These are phyloP conservation scores for Poeciliopsis gracilis DNA, from an alignment of 2,797 vertebrate species.

Conservation along the genomic window DNA sequence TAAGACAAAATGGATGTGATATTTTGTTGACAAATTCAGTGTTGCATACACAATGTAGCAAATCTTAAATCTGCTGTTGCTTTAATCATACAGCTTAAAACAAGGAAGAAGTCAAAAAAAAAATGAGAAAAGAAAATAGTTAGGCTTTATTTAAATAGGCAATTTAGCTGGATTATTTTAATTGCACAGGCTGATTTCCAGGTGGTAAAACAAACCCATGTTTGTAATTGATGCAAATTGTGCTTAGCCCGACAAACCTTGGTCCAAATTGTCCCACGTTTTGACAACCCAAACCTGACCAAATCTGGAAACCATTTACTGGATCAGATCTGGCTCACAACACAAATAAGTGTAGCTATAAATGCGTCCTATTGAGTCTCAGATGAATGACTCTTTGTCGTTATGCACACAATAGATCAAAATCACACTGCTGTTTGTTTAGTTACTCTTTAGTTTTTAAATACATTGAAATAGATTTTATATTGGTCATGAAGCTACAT, in stretches of 20 bases:
- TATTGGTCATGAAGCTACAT: no score
- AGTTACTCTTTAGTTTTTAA: no score
- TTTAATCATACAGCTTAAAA: no score
- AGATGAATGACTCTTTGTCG: not conserved
- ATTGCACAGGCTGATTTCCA: not conserved
- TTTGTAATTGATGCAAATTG: not conserved
- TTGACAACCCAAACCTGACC: not conserved
- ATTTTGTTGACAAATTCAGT: no score
- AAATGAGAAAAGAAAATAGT: not conserved
- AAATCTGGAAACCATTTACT: slow-evolving; percentile 1
- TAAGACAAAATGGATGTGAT: no score
- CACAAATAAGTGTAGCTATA: not conserved
- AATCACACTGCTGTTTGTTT: no score
- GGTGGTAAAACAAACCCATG: not conserved
- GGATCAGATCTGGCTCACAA: not conserved
- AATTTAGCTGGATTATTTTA: not conserved
- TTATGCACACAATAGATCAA: no score
- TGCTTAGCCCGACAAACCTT: not conserved
- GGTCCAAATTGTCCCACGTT: not conserved
- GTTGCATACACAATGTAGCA: no score
- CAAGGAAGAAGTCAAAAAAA: not conserved
- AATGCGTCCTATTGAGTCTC: not conserved
- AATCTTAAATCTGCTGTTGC: no score
- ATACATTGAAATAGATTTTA: no score
- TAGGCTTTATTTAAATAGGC: not conserved